Conservation (phyloP, 2,888 invertebrate species). For the Hymenopus coronatus region DNA sequence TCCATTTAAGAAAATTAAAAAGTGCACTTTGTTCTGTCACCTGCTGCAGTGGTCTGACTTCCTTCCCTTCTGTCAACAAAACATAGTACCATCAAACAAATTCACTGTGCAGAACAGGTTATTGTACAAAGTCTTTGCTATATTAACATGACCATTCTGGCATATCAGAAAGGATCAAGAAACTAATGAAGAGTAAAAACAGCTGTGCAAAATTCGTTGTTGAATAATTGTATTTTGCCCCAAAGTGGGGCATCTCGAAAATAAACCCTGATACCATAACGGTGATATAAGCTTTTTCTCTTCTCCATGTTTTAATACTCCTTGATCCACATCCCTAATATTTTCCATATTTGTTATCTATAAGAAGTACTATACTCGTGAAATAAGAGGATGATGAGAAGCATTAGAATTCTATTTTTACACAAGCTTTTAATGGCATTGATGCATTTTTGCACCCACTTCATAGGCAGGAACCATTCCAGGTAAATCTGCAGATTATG, state of each 20-base stretch:
- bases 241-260: conserved; percentile 10
- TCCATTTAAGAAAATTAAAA: not conserved
- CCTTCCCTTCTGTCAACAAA: not conserved
- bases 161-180: conserved; percentile 5
- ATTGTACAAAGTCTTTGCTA: conserved; percentile 4
- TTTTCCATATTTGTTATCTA: no score
- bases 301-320: not conserved
- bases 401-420: no score
- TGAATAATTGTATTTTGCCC: conserved; percentile 19
- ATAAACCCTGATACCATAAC: conserved; percentile 6
- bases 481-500: no score
- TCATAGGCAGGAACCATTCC: no score
- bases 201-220: conserved; percentile 13
- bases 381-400: no score
- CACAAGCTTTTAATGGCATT: no score
- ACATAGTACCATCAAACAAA: conserved; percentile 7
- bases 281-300: not conserved
- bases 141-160: conserved; percentile 4
- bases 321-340: not conserved
- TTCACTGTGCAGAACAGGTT: not conserved
- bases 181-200: not conserved
- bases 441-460: no score
- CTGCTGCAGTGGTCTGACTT: not conserved
- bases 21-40: not conserved
- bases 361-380: no score